A percentile compares a stretch with the other conserved stretches of the same genome.
These are phyloP conservation scores for Saturnia japonica DNA, from an alignment of 2,888 invertebrate genomes.

Conservation along the genomic window DNA sequence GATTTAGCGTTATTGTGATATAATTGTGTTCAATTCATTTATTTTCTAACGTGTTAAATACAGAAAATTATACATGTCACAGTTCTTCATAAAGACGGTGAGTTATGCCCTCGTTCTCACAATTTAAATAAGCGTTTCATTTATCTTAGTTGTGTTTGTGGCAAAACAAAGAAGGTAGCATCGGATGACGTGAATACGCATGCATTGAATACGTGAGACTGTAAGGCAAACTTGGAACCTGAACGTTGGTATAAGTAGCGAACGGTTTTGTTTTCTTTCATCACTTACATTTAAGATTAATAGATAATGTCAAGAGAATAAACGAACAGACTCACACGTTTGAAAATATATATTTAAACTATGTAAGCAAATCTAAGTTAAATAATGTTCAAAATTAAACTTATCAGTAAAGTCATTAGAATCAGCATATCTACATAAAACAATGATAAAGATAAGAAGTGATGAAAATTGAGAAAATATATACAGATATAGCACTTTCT, in stretches of 20 bases:
- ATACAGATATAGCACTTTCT: no score
- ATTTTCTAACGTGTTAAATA: not conserved
- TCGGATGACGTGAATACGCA: slow-evolving; percentile 12
- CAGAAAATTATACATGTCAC: not conserved
- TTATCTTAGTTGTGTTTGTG: slow-evolving; percentile 4
- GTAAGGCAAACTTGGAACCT: not conserved
- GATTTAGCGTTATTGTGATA: no score
- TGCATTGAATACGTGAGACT: slow-evolving; percentile 6
- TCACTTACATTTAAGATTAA: not conserved
- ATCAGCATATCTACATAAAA: no score
- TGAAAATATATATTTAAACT: not conserved
- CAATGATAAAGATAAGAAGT: no score
- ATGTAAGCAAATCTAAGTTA: not conserved
- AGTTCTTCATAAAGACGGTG: not conserved
- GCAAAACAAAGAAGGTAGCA: slow-evolving; percentile 14
- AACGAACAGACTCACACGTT: not conserved
- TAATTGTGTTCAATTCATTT: no score
- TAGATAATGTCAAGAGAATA: not conserved
- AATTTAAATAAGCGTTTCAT: slow-evolving; percentile 5
- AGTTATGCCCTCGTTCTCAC: not conserved
- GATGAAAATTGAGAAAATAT: no score
- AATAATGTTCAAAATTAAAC: no score
- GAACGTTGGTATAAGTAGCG: not conserved
- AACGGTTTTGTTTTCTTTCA: not conserved
- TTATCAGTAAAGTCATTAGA: no score